A percentile compares a stretch with the other conserved stretches of the same genome.
Evolutionary conservation across 2,888 invertebrate genomes (phyloP).

Genomic region (Temnothorax rugatulus): DNA sequence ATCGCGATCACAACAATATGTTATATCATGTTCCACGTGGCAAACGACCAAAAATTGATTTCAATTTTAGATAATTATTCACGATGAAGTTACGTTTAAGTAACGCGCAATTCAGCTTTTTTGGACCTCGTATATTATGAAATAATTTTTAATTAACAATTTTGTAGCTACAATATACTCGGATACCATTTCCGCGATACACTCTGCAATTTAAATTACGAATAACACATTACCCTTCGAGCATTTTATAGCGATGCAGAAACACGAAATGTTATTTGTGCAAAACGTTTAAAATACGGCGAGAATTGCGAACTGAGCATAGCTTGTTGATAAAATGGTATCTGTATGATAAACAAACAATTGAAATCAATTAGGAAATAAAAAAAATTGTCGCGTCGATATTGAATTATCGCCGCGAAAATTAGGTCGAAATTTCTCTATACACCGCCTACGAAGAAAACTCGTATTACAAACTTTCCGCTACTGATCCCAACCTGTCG

Average conservation of each 20-base stretch:
- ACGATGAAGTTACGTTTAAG: not conserved
- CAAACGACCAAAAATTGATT: not conserved
- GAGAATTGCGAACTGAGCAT: not conserved
- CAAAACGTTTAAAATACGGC: not conserved
- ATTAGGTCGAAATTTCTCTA: not conserved
- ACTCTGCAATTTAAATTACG: slow-evolving; percentile 9
- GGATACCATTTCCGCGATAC: not conserved
- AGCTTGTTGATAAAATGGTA: slow-evolving; percentile 7
- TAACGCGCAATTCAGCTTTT: not conserved
- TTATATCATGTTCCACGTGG: not conserved
- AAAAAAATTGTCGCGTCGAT: not conserved
- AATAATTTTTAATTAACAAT: slow-evolving; percentile 45
- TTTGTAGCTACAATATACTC: slow-evolving; percentile 6
- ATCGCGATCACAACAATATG: slow-evolving; percentile 16
- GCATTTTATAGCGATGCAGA: not conserved
- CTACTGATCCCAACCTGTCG: not conserved
- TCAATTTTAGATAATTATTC: slow-evolving; percentile 13
- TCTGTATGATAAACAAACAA: not conserved
- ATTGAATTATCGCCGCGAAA: not conserved
- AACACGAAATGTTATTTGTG: not conserved
- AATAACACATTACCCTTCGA: slow-evolving; percentile 9
- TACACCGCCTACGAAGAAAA: not conserved
- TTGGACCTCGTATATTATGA: not conserved
- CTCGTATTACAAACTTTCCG: not conserved
- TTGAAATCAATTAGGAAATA: not conserved